Evolutionary conservation across 2,113 vertebrate genomes (phyloP), one percentile per base, ranked within the genome.

Genomic region (Empidonax traillii): DNA sequence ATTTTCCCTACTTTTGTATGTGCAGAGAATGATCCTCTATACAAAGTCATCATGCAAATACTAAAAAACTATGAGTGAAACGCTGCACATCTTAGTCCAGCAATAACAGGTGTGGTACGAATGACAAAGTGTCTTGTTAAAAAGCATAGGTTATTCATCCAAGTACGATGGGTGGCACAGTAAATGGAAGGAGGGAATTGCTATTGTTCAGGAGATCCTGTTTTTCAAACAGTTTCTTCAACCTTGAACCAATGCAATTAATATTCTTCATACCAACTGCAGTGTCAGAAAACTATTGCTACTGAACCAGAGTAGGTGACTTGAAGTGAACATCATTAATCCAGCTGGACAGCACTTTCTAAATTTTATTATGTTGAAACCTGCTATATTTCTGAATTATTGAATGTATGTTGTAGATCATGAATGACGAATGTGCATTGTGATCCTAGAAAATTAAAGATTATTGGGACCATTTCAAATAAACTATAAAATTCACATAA

Each of bases 311-410:
- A 44, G 22, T 18, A 10, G 25, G 20, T 58, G 25, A 69, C 30
- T 58, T 81, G 28, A 78, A 67, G 6, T 11, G 4, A 18, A 75
- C 27, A 63, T 1, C 2, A 8, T 33, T 85, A 81, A 71, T 71
- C 31, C 20, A 63, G 2, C 15, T 51, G 55, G 19, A 82, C 59
- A 37, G 17, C 12, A 87, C 47, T 78, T 72, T n/a, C 25, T 31
- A 25, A 52, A 61, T 66, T 87, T 30, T 94, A 66, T 89, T 93
- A 58, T 80, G 35, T 53, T 91, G 79, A 95, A 95, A 61, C 22
- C 24, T 78, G 20, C 17, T 93, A 39, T 76, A 87, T 94, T 97
- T 96, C 83, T 88, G 49, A 92, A 39, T 30, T 73, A 58, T 62
- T 92, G 43, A 92, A 53, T 93, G 44, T 80, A 44, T 35, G 37